Evolutionary conservation across 2,888 invertebrate genomes (phyloP).

Genomic region (Agapostemon virescens): DNA sequence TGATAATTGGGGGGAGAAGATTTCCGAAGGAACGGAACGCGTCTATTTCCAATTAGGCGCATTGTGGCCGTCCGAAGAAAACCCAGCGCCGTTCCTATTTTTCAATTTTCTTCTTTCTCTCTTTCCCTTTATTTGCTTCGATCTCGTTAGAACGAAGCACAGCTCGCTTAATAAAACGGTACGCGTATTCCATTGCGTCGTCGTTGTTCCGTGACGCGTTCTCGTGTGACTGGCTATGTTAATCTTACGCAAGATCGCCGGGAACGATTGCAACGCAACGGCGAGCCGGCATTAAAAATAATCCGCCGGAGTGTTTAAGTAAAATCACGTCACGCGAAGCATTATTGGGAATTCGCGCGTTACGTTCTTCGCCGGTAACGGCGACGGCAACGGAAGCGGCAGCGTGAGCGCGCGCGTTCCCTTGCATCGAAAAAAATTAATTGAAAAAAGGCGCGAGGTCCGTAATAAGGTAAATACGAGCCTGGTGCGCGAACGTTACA

Average conservation of each 20-base stretch:
- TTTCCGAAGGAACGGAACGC: conserved; percentile 40
- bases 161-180: not conserved
- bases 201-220: conserved; percentile 6
- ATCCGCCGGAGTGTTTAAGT: conserved; percentile 31
- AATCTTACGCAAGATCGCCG: conserved; percentile 34
- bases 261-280: conserved; percentile 16
- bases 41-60: conserved; percentile 49
- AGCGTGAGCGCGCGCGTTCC: not conserved
- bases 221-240: conserved; percentile 33
- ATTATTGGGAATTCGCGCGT: conserved; percentile 39
- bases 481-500: conserved; percentile 24
- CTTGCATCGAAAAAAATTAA: conserved; percentile 33
- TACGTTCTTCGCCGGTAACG: not conserved
- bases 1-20: conserved; percentile 52
- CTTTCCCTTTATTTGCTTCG: not conserved
- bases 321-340: conserved; percentile 29
- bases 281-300: conserved; percentile 32
- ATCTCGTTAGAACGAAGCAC: not conserved
- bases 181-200: conserved; percentile 28
- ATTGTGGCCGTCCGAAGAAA: conserved; percentile 32
- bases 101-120: not conserved
- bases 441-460: not conserved
- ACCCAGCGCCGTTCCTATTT: not conserved
- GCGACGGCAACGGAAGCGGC: too few species aligned
- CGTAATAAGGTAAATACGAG: conserved; percentile 29